Conservation (phyloP, 2,113 vertebrate genomes). For the Plotosus lineatus region DNA sequence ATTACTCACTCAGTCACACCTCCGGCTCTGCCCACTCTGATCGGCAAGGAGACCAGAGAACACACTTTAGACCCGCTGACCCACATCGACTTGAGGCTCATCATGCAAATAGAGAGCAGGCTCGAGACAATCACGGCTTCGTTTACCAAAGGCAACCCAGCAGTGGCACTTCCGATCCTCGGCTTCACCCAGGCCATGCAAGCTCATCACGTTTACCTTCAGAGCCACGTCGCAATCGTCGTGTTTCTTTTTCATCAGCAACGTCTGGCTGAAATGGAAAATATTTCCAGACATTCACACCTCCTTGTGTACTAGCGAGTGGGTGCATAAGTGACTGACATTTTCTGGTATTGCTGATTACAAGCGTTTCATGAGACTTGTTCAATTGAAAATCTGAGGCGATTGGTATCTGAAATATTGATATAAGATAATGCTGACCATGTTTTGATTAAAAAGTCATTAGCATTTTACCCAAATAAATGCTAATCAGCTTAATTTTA, state of each 20-base stretch:
- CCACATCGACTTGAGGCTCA: not conserved
- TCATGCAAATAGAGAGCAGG: not conserved
- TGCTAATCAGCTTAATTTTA: not conserved
- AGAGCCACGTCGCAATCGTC: not conserved
- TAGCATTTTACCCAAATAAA: not conserved
- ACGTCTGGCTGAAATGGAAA: not conserved
- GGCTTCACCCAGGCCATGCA: not conserved
- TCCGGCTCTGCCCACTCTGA: constrained; percentile 28
- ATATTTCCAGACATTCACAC: not conserved
- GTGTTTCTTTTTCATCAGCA: not conserved
- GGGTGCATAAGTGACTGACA: not conserved
- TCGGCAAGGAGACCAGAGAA: constrained; percentile 60
- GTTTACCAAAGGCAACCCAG: not conserved
- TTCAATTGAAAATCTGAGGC: not conserved
- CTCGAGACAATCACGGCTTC: not conserved
- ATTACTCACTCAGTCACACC: not conserved
- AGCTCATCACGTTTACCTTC: not conserved
- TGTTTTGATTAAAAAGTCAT: not conserved
- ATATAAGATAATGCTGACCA: not conserved
- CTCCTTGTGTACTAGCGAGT: too few species aligned
- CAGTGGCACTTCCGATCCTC: not conserved
- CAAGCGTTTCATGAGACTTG: not conserved
- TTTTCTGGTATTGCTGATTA: not conserved
- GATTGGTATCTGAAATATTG: not conserved
- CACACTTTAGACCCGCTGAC: constrained; percentile 21